Base-by-base conservation (phyloP, 2,888 invertebrate species). In the Imbricaverruca yamaguchii region DNA sequence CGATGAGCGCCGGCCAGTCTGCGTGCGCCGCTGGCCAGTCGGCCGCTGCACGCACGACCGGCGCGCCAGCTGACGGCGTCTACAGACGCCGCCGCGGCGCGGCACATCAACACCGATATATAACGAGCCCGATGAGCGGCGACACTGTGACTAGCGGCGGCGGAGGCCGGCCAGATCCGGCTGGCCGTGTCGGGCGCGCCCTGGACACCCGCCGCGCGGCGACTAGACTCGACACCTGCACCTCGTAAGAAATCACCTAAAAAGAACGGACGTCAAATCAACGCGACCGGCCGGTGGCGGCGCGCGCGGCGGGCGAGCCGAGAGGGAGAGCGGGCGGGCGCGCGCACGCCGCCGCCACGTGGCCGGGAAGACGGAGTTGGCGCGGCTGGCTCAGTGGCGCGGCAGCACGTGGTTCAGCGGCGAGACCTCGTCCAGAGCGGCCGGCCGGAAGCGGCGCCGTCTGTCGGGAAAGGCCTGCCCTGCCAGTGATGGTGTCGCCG, bases 351-450 rank as follows among this genome's bases (percentile, higher is more conserved):
- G 12, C 12, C 11, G 59, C 59, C 12, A 15, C 15, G 59, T 11
- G 12, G 59, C 59, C 15, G 13, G 53, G 74, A 55, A 55, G 74
- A 53, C 53, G 21, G 74, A 11, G 53, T 55, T 53, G 39, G 18
- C 15, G 15, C 53, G 15, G 23, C 55, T 8, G 4, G 7, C 25
- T 74, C 74, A 74, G 55, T 74, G 74, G 11, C 74, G 74, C 21
- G 74, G 74, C 55, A 74, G 74, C 55, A 74, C 74, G 53, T 74
- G 74, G 55, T 74, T 74, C 74, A 74, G 74, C 74, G 74, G 74
- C 74, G 74, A 74, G 15, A 74, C 55, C 74, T 74, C 74, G 74
- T 74, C 74, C 74, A 74, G 15, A 55, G 55, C 55, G 74, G 74
- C 74, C 53, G 74, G 74, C 74, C 74, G 74, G 74, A 23, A 74